Conservation (phyloP, 2,113 vertebrate genomes). For the Saccopteryx bilineata region DNA sequence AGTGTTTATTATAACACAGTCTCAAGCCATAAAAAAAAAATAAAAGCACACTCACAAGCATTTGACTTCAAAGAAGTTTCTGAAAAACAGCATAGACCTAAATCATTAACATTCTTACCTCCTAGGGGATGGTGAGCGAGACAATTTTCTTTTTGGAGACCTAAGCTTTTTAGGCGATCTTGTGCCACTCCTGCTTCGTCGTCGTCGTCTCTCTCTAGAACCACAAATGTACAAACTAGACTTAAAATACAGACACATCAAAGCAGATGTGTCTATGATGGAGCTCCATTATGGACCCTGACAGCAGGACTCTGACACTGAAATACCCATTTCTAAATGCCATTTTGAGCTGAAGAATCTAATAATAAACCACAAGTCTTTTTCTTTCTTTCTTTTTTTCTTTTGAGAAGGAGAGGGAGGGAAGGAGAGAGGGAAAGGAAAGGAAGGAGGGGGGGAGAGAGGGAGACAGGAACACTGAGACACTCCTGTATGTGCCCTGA, state of each 20-base stretch:
- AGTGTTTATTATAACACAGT: background rate
- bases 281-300: background rate
- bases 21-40: background rate
- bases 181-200: slow-evolving; percentile 93
- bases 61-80: background rate
- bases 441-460: no score
- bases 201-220: slow-evolving; percentile 90
- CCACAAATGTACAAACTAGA: slow-evolving; percentile 40
- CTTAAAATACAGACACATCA: slow-evolving; percentile 64
- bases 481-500: no score
- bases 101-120: slow-evolving; percentile 87
- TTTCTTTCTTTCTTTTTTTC: no score
- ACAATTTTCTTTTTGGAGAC: slow-evolving; percentile 94
- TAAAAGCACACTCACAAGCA: background rate
- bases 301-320: background rate
- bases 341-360: background rate
- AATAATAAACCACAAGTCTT: background rate
- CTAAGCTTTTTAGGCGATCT: slow-evolving; percentile 94
- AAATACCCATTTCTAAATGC: background rate
- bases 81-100: background rate
- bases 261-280: background rate
- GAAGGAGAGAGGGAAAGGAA: no score
- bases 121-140: slow-evolving; percentile 94
- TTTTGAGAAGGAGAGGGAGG: no score
- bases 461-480: no score